Conservation (phyloP, 2,888 invertebrate species). For the Rhamnusium bicolor region DNA sequence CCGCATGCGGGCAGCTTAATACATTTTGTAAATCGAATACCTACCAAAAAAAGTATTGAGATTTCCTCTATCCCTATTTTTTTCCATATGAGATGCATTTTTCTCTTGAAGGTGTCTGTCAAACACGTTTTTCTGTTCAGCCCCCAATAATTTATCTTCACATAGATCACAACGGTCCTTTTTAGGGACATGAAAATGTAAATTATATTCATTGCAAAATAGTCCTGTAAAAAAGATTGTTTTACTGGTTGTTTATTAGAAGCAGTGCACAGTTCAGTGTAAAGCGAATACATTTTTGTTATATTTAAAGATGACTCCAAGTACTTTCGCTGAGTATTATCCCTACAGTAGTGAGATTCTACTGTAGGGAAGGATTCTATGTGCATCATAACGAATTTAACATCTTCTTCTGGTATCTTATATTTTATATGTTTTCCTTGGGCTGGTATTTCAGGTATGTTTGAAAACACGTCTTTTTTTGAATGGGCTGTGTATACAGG, state of each 20-base stretch:
- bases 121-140: too few species aligned
- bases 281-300: constrained; percentile 33
- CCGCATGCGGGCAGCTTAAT: too few species aligned
- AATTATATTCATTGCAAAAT: constrained; percentile 35
- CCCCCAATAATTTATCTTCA: too few species aligned
- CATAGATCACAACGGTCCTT: constrained; percentile 31
- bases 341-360: constrained; percentile 32
- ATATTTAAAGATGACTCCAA: constrained; percentile 19
- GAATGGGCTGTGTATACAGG: constrained; percentile 36
- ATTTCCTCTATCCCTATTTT: too few species aligned
- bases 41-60: too few species aligned
- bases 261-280: constrained; percentile 27
- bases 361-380: constrained; percentile 29
- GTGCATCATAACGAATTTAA: constrained; percentile 23
- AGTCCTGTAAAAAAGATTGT: constrained; percentile 19
- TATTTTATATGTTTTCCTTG: constrained; percentile 38
- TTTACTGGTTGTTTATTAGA: constrained; percentile 35
- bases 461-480: constrained; percentile 23
- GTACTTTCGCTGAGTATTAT: constrained; percentile 21
- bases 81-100: too few species aligned
- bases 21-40: too few species aligned
- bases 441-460: constrained; percentile 19
- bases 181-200: constrained; percentile 34
- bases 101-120: too few species aligned
- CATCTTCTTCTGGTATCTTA: constrained; percentile 18